A percentile compares a stretch with the other conserved stretches of the same genome.
These are phyloP conservation scores for Sebastes vulpes DNA, from an alignment of 2,797 vertebrate genomes.

Conservation along the genomic window DNA sequence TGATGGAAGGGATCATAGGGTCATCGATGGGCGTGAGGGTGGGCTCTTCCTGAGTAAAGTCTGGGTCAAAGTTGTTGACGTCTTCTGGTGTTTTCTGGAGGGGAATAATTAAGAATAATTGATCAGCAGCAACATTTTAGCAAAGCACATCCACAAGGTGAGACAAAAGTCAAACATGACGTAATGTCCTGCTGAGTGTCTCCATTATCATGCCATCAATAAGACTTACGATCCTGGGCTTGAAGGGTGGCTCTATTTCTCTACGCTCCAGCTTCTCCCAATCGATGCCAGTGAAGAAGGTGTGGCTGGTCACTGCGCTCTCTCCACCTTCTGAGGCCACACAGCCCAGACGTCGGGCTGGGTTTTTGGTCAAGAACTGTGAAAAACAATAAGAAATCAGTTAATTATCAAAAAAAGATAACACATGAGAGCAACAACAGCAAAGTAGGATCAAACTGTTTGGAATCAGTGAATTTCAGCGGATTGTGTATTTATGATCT, in stretches of 20 bases:
- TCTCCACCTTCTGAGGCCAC: conserved; percentile 89
- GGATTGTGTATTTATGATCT: neutral
- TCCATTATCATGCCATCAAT: neutral
- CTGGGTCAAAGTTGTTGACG: conserved; percentile 98
- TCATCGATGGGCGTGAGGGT: conserved; percentile 95
- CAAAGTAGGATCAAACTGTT: neutral
- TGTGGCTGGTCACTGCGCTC: conserved; percentile 88
- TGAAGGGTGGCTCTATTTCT: conserved; percentile 94
- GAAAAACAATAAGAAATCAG: neutral
- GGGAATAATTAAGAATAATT: conserved; percentile 4
- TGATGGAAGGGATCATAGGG: conserved; percentile 90
- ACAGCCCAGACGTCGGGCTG: conserved; percentile 91
- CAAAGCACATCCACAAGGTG: neutral
- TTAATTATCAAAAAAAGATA: neutral
- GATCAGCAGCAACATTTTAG: neutral
- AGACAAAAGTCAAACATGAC: conserved; percentile 1
- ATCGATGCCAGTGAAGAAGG: conserved; percentile 92
- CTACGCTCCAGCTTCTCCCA: conserved; percentile 93
- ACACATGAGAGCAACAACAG: neutral
- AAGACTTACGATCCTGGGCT: conserved; percentile 95
- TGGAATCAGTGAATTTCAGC: neutral
- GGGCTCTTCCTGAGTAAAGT: conserved; percentile 97
- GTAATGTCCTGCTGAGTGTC: neutral
- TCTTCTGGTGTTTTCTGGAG: conserved; percentile 94
- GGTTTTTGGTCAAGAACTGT: conserved; percentile 97